These are phyloP conservation scores for Pantherophis guttatus DNA, from an alignment of 2,113 vertebrate genomes.

Conservation along the genomic window DNA sequence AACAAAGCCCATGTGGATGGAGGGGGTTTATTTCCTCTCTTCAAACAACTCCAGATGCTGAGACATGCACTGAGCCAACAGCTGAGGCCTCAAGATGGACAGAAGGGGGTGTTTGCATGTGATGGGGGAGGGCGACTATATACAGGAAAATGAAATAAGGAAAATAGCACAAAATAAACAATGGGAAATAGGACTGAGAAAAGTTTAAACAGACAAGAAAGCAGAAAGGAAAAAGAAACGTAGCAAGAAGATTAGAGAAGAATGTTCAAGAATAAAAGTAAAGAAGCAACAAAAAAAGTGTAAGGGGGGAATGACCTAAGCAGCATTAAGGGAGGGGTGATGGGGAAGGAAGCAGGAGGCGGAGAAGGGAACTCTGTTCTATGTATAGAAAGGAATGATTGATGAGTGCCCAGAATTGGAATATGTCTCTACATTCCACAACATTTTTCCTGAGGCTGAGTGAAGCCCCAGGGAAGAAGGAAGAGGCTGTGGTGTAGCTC, in stretches of 20 bases:
- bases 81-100: constrained; percentile 3
- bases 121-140: background rate
- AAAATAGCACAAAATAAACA: background rate
- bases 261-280: background rate
- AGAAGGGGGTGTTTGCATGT: background rate
- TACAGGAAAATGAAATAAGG: background rate
- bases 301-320: background rate
- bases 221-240: background rate
- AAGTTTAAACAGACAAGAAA: background rate
- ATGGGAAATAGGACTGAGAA: background rate
- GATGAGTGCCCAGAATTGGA: constrained; percentile 3
- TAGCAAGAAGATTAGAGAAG: background rate
- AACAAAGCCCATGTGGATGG: constrained; percentile 20
- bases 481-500: background rate
- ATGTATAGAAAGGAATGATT: constrained; percentile 13
- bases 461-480: background rate
- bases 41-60: constrained; percentile 32
- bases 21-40: constrained; percentile 15
- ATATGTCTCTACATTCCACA: constrained; percentile 18
- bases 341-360: background rate
- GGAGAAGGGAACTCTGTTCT: background rate
- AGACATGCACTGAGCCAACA: background rate
- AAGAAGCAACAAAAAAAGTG: background rate
- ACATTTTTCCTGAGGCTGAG: background rate
- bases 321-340: background rate